phyloP scores from a whole-genome alignment of 23 tunicate genomes.

The Styela clava region DNA sequence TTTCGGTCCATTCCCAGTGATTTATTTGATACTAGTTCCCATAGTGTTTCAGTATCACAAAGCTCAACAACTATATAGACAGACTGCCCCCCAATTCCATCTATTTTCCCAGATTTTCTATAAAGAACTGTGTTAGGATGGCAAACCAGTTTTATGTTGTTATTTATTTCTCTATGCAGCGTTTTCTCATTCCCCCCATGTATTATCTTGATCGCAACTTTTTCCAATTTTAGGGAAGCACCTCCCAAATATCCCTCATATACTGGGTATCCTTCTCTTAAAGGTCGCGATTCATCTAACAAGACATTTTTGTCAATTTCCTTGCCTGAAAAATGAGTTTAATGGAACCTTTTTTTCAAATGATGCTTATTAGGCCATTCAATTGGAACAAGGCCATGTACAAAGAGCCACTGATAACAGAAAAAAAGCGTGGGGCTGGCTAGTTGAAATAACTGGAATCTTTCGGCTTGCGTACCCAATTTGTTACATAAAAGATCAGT shows the following conservation, averaged over 20 bases:
- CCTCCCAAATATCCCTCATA: neutral
- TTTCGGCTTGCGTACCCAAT: too few species aligned
- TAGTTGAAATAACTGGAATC: too few species aligned
- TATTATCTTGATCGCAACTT: neutral
- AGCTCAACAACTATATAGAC: neutral
- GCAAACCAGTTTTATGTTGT: neutral
- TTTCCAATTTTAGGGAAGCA: neutral
- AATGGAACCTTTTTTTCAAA: too few species aligned
- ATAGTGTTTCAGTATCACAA: slow-evolving; percentile 1
- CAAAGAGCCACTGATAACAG: too few species aligned
- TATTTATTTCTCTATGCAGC: neutral
- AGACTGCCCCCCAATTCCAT: neutral
- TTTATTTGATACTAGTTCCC: neutral
- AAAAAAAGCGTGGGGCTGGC: too few species aligned
- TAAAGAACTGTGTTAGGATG: slow-evolving; percentile 2
- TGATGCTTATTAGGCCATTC: too few species aligned
- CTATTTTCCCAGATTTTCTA: neutral
- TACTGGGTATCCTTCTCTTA: neutral
- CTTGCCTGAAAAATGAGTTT: neutral
- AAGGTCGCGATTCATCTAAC: neutral
- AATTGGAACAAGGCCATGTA: too few species aligned
- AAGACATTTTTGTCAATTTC: neutral
- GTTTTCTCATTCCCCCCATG: neutral
- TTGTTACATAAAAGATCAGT: too few species aligned
- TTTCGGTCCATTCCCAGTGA: neutral